A percentile compares a stretch with the other conserved stretches of the same genome.
Conservation (phyloP, 2,797 vertebrate genomes). For the Urophycis tenuis region DNA sequence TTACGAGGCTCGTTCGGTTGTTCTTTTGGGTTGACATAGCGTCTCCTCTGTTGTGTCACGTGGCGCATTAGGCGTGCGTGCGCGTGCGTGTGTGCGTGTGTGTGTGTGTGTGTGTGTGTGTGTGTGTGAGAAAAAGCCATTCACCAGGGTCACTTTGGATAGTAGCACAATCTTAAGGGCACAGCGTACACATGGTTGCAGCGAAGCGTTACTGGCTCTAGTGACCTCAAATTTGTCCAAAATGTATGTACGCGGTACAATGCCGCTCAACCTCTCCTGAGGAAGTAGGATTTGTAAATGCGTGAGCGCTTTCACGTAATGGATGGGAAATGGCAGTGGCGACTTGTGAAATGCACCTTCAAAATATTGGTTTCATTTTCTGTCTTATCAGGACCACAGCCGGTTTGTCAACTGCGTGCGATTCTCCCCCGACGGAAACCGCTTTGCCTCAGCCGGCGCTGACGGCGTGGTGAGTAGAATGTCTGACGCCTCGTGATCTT, state of each 20-base stretch:
- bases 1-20: background rate
- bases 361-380: background rate
- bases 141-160: no score
- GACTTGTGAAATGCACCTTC: background rate
- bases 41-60: background rate
- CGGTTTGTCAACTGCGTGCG: conserved; percentile 93
- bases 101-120: no score
- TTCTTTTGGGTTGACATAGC: background rate
- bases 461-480: conserved; percentile 80
- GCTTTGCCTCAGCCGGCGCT: conserved; percentile 80
- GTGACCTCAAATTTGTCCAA: no score
- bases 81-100: no score
- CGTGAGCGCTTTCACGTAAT: no score
- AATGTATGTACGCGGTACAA: no score
- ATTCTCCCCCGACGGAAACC: conserved; percentile 87
- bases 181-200: background rate
- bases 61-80: no score
- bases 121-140: no score
- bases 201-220: background rate
- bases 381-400: conserved; percentile 72
- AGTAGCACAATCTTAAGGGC: no score
- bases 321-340: no score
- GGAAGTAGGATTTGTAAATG: no score
- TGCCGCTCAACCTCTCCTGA: no score
- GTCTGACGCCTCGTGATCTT: background rate